Base-by-base conservation (phyloP, 2,888 invertebrate genomes). In the Parnassius orleans region DNA sequence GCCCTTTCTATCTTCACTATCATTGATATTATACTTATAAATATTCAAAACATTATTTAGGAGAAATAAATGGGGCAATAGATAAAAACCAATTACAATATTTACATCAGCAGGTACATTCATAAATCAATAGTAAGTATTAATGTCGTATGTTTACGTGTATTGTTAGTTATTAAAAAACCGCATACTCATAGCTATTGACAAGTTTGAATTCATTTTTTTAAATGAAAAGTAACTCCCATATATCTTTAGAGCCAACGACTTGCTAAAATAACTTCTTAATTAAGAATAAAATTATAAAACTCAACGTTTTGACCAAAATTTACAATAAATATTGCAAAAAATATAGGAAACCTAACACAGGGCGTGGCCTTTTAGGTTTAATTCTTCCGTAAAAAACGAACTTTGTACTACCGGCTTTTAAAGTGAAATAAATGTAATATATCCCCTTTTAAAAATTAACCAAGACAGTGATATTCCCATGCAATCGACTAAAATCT, bases 331-430 rank as follows among this genome's bases (percentile, higher is more conserved):
- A 64, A 62, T 64, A 63, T 12, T 48, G 19, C 33, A 12, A 60
- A 58, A 57, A 64, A 62, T 47, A 57, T 3, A 55, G 62, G 19
- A 64, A 63, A 50, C 63, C 58, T 50, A 19, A 57, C 59, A 58
- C 65, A 66, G 73, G 73, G 73, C 73, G 73, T 74, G 73, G 73
- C 60, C 72, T 66, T 69, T 70, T 60, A 56, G 47, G 61, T 41
- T 65, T 63, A 58, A 66, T 61, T 66, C 50, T 47, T 10, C 9
- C 15, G 9, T 5, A 47, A 53, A 9, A 14, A 2, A 41, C 12
- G 14, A 41, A 24, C 47, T 15, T 50, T 42, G 19, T 19, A 44
- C 24, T 9, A 53, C 33, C 10, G 3, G 12, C 43, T 1, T 14
- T 12, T 52, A 24, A 0, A 33, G n/a, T 11, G 14, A 42, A 2